These are phyloP conservation scores for Pedionomus torquatus DNA, from an alignment of 2,113 vertebrate species.

Conservation along the genomic window DNA sequence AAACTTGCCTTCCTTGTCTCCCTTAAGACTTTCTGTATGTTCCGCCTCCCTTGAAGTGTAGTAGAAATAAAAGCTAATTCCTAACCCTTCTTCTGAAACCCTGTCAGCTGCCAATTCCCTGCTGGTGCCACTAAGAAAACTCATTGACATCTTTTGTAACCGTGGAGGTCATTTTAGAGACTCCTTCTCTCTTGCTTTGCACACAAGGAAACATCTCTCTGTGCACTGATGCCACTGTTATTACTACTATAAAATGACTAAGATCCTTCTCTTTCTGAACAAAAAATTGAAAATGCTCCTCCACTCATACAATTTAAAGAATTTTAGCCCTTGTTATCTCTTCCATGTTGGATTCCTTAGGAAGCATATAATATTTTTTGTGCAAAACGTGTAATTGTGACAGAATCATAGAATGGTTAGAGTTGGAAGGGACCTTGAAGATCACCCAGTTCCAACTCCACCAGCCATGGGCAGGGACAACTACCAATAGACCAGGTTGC, in stretches of 20 bases:
- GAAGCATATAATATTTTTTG: background rate
- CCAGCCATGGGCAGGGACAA: too few relatives aligned
- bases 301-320: background rate
- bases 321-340: background rate
- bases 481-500: too few relatives aligned
- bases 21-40: background rate
- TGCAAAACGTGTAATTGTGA: background rate
- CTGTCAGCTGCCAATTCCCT: background rate
- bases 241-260: background rate
- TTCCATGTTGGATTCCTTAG: background rate
- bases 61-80: background rate
- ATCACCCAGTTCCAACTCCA: too few relatives aligned
- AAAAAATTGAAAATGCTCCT: background rate
- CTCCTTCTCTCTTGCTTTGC: background rate
- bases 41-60: background rate
- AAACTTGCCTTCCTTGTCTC: background rate
- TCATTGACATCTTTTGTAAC: background rate
- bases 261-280: background rate
- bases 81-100: background rate
- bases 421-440: too few relatives aligned
- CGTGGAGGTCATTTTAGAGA: background rate
- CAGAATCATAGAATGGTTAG: too few relatives aligned
- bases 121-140: background rate
- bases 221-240: rapidly evolving
- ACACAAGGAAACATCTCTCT: background rate